These are phyloP conservation scores for Lepidurus apus DNA, from an alignment of 1,140 invertebrate species.

Conservation along the genomic window DNA sequence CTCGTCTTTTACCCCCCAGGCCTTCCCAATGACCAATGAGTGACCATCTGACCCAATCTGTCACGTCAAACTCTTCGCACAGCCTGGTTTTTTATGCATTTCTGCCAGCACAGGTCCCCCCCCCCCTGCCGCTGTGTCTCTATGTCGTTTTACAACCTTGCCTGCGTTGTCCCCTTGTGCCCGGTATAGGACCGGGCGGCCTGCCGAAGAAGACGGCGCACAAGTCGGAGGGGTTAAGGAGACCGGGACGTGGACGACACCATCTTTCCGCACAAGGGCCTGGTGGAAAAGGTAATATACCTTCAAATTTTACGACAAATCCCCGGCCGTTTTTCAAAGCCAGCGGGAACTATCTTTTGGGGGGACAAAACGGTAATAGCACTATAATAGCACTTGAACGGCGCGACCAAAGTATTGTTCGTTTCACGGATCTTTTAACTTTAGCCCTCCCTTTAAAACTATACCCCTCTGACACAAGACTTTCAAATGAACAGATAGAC, in stretches of 20 bases:
- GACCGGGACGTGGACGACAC: too few relatives aligned
- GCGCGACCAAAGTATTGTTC: constrained; percentile 7
- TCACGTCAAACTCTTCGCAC: constrained; percentile 6
- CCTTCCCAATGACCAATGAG: constrained; percentile 4
- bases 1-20: background rate
- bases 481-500: too few relatives aligned
- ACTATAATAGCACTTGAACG: constrained; percentile 19
- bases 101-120: background rate
- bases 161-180: background rate
- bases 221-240: too few relatives aligned
- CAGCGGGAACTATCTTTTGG: background rate
- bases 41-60: constrained; percentile 8
- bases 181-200: too few relatives aligned
- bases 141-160: background rate
- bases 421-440: background rate
- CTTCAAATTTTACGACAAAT: background rate
- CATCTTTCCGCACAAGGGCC: too few relatives aligned
- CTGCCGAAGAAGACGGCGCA: too few relatives aligned
- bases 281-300: background rate
- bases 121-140: background rate
- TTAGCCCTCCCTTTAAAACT: too few relatives aligned
- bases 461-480: too few relatives aligned
- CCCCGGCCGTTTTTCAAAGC: background rate
- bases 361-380: background rate
- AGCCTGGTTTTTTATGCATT: constrained; percentile 9